These are phyloP conservation scores for Drosophila nikananu DNA, from an alignment of 1,140 invertebrate genomes.

Conservation along the genomic window DNA sequence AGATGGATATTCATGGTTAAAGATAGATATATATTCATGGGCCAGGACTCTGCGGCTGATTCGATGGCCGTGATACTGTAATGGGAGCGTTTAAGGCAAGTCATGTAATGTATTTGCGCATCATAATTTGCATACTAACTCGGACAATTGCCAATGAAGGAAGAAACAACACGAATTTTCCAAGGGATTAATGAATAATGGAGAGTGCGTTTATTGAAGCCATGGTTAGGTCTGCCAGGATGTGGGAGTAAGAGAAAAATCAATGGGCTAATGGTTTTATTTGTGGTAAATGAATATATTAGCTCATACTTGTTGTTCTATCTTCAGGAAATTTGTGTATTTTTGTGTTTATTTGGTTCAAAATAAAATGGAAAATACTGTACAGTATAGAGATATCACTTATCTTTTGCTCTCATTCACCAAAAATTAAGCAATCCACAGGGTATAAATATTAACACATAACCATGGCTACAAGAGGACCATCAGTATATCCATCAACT, in stretches of 20 bases:
- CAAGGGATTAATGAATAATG: slow-evolving; percentile 27
- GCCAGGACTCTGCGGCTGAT: slow-evolving; percentile 44
- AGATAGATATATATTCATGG: slow-evolving; percentile 20
- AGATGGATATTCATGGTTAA: slow-evolving; percentile 15
- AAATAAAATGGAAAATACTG: background rate
- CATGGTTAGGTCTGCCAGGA: background rate
- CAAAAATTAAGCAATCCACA: background rate
- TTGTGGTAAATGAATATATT: background rate
- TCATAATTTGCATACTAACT: slow-evolving; percentile 68
- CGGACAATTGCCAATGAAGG: slow-evolving; percentile 17
- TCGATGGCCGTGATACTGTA: slow-evolving; percentile 46
- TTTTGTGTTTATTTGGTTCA: background rate
- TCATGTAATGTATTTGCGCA: slow-evolving; percentile 57
- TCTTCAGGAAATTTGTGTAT: background rate
- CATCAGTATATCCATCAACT: background rate
- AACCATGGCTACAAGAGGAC: background rate
- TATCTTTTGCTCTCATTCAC: background rate
- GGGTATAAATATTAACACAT: background rate
- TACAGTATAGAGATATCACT: no score
- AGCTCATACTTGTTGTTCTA: background rate
- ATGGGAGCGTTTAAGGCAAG: slow-evolving; percentile 57
- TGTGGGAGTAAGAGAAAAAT: background rate
- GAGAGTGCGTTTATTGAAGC: background rate
- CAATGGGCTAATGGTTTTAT: background rate
- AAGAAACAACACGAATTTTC: background rate